Percentiles rank a stretch among this genome's conserved stretches.
phyloP scores from a whole-genome alignment of 2,797 vertebrate genomes.

The Chelon labrosus region DNA sequence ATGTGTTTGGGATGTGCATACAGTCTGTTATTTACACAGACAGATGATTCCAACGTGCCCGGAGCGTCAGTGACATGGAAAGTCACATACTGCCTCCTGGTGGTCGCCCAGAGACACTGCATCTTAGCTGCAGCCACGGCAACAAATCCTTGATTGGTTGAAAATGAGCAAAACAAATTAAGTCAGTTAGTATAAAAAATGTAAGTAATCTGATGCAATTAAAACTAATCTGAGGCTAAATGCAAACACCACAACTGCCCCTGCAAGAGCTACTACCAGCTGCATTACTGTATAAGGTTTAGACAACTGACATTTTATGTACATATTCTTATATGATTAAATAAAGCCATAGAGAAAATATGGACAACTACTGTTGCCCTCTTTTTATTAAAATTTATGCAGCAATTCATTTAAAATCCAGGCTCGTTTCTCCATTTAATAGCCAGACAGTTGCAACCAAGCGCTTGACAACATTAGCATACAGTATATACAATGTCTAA shows the following conservation, averaged over 20 bases:
- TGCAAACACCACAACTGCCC: too few species aligned
- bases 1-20: not conserved
- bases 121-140: not conserved
- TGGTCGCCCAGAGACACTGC: slow-evolving; percentile 32
- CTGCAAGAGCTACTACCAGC: too few species aligned
- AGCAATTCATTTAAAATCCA: slow-evolving; percentile 28
- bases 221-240: too few species aligned
- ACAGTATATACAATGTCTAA: slow-evolving; percentile 14
- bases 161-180: not conserved
- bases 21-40: not conserved
- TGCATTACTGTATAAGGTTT: too few species aligned
- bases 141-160: not conserved
- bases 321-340: not conserved
- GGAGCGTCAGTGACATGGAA: slow-evolving; percentile 2
- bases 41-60: not conserved
- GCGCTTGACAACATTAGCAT: not conserved
- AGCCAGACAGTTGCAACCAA: slow-evolving; percentile 11
- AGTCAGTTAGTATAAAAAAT: too few species aligned
- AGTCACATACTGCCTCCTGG: slow-evolving; percentile 72
- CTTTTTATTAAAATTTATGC: slow-evolving; percentile 31
- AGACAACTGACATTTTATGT: too few species aligned
- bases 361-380: not conserved
- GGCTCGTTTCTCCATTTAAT: slow-evolving; percentile 20
- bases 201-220: too few species aligned
- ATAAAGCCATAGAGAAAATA: not conserved